These are phyloP conservation scores for Lepidostoma basale DNA, from an alignment of 1,140 invertebrate genomes.

Conservation along the genomic window DNA sequence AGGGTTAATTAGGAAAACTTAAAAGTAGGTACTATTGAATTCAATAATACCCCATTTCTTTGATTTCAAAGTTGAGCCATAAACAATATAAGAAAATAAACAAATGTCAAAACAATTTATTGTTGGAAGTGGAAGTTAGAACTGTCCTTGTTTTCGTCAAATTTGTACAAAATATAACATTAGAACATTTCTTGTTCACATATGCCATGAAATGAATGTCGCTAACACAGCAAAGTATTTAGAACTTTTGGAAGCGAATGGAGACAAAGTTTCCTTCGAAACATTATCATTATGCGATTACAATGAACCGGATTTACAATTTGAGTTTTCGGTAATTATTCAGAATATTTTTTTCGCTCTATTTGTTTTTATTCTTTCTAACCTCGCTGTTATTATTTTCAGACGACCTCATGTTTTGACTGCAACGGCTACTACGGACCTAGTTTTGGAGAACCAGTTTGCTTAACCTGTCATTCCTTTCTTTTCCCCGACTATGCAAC, in stretches of 20 bases:
- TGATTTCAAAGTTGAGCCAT: too few species aligned
- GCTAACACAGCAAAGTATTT: slow-evolving; percentile 26
- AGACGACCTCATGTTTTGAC: slow-evolving; percentile 75
- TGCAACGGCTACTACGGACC: slow-evolving; percentile 94
- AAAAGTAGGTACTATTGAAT: too few species aligned
- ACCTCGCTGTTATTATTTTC: too few species aligned
- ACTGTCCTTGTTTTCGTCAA: too few species aligned
- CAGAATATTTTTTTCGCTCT: neutral
- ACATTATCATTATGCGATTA: slow-evolving; percentile 29
- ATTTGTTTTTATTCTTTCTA: neutral
- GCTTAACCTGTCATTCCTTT: slow-evolving; percentile 90
- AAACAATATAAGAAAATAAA: neutral
- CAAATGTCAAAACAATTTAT: slow-evolving; percentile 25
- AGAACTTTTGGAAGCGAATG: slow-evolving; percentile 32
- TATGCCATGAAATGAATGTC: slow-evolving; percentile 22
- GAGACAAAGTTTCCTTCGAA: slow-evolving; percentile 28
- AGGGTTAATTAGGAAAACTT: too few species aligned
- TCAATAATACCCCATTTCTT: too few species aligned
- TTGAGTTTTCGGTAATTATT: slow-evolving; percentile 30
- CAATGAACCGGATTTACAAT: slow-evolving; percentile 25
- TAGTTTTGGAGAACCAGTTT: slow-evolving; percentile 90
- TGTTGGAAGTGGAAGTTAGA: too few species aligned
- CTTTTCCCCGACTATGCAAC: slow-evolving; percentile 82
- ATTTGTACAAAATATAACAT: neutral
- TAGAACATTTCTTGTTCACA: neutral